These are phyloP conservation scores for Pluvianellus socialis DNA, from an alignment of 2,113 vertebrate genomes.

Conservation along the genomic window DNA sequence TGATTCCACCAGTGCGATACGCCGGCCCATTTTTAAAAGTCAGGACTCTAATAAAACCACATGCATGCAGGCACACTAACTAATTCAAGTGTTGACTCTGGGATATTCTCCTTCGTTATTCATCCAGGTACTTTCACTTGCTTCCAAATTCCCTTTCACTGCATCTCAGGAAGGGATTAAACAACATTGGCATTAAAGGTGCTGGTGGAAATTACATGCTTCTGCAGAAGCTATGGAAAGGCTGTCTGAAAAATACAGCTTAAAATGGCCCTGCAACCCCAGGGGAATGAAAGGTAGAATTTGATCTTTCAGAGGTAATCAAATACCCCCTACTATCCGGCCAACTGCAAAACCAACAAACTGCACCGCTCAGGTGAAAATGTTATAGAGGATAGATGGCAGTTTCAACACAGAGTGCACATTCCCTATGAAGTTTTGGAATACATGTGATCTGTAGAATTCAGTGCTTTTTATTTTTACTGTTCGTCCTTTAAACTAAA, in stretches of 20 bases:
- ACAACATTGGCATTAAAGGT: not conserved
- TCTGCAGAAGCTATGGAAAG: not conserved
- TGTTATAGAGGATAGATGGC: not conserved
- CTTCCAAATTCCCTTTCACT: slow-evolving; percentile 2
- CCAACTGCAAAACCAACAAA: not conserved
- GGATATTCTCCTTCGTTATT: not conserved
- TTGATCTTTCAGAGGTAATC: not conserved
- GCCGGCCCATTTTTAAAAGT: not conserved
- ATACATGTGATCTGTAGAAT: not conserved
- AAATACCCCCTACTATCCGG: not conserved
- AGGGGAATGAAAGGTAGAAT: not conserved
- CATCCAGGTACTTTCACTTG: not conserved
- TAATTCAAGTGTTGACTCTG: not conserved
- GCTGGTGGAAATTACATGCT: not conserved
- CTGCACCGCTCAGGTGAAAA: not conserved
- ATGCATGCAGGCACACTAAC: not conserved
- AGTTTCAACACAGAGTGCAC: not conserved
- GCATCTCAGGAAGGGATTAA: not conserved
- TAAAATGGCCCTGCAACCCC: not conserved
- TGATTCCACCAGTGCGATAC: not conserved
- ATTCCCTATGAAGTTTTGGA: not conserved
- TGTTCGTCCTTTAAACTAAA: not conserved
- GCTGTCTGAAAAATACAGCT: not conserved
- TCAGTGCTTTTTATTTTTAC: not conserved
- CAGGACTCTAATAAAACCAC: not conserved